Conservation (phyloP, 2,113 vertebrate genomes). For the Meriones unguiculatus region DNA sequence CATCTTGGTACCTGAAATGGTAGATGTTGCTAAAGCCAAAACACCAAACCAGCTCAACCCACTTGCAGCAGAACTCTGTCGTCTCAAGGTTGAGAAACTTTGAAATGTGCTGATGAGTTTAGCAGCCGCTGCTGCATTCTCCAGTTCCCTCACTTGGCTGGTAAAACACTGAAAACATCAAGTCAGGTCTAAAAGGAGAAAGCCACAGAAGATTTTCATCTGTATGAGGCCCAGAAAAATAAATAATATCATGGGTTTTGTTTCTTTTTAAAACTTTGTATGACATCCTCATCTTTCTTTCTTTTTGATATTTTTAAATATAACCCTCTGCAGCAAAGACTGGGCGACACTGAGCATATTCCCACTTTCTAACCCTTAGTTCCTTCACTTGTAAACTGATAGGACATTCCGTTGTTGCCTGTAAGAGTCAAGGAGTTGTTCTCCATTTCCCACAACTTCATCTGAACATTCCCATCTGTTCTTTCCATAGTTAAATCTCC, state of each 20-base stretch:
- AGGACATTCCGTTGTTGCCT: neutral
- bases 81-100: neutral
- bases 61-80: neutral
- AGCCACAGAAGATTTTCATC: neutral
- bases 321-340: neutral
- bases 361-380: neutral
- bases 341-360: neutral
- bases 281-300: neutral
- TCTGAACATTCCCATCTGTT: neutral
- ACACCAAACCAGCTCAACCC: neutral
- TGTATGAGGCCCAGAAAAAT: neutral
- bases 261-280: slow-evolving; percentile 23
- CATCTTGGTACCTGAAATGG: neutral
- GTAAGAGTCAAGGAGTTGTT: neutral
- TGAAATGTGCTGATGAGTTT: slow-evolving; percentile 39
- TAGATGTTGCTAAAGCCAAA: neutral
- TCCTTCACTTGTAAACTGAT: slow-evolving; percentile 22
- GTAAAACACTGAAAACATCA: neutral
- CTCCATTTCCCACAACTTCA: slow-evolving; percentile 12
- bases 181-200: slow-evolving; percentile 6
- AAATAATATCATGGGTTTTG: neutral
- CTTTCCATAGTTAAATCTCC: neutral
- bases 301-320: neutral
- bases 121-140: slow-evolving; percentile 34
- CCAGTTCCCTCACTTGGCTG: neutral